Conservation (phyloP, 2,888 invertebrate species). For the Polyommatus icarus region DNA sequence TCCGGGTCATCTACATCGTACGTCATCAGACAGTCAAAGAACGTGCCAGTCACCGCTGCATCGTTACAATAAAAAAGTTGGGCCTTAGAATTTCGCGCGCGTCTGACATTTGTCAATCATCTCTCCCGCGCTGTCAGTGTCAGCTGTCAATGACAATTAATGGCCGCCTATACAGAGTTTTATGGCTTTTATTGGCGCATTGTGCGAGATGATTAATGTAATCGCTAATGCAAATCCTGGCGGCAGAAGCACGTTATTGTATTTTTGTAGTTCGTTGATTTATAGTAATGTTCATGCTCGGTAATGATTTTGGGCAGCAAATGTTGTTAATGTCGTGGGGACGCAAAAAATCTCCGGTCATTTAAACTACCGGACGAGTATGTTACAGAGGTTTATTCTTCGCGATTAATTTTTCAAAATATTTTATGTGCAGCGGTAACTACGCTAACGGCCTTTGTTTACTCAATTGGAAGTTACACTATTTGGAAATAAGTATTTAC, state of each 20-base stretch:
- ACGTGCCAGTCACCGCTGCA: slow-evolving; percentile 53
- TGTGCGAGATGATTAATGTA: slow-evolving; percentile 76
- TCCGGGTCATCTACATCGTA: slow-evolving; percentile 26
- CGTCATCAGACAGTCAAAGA: slow-evolving; percentile 38
- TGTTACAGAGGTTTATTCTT: not conserved
- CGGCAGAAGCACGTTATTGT: slow-evolving; percentile 65
- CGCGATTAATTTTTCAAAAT: slow-evolving; percentile 1
- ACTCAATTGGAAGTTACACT: too few species aligned
- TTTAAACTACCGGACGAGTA: slow-evolving; percentile 26
- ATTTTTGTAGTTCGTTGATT: slow-evolving; percentile 70
- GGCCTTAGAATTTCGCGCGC: slow-evolving; percentile 53
- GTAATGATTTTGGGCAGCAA: slow-evolving; percentile 56
- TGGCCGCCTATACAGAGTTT: slow-evolving; percentile 74
- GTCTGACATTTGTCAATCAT: slow-evolving; percentile 79
- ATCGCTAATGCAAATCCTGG: slow-evolving; percentile 78
- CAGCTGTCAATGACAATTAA: slow-evolving; percentile 79
- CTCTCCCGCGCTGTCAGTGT: slow-evolving; percentile 59
- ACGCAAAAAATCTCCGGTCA: slow-evolving; percentile 33
- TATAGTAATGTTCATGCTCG: slow-evolving; percentile 59
- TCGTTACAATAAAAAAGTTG: slow-evolving; percentile 52
- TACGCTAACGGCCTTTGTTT: not conserved
- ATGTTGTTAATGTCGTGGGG: slow-evolving; percentile 34
- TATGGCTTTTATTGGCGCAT: slow-evolving; percentile 73
- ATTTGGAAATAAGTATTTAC: too few species aligned
- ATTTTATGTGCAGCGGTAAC: not conserved